Evolutionary conservation across 92 coral and sea anemone species (phyloP).

Genomic region (Bergia sp.): DNA sequence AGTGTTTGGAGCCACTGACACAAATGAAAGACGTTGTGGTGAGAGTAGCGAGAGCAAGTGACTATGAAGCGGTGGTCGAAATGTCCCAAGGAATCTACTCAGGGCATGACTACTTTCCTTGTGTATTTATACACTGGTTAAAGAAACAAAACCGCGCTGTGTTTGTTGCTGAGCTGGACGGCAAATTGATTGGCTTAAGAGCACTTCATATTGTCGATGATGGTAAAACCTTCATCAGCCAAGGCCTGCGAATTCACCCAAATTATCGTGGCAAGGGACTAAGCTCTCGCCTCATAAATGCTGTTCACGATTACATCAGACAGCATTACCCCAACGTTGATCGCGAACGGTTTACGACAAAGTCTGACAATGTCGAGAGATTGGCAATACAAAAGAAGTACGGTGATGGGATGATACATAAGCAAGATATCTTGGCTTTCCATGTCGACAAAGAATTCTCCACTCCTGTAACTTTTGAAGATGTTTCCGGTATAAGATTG

Average conservation of each 20-base stretch:
- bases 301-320: slow-evolving; percentile 78
- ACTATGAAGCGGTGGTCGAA: slow-evolving; percentile 71
- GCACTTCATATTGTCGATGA: slow-evolving; percentile 90
- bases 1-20: not conserved
- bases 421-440: slow-evolving; percentile 88
- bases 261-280: slow-evolving; percentile 87
- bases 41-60: slow-evolving; percentile 72
- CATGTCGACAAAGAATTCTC: slow-evolving; percentile 64
- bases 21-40: slow-evolving; percentile 76
- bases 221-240: slow-evolving; percentile 88
- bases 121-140: slow-evolving; percentile 84
- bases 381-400: slow-evolving; percentile 90
- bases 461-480: slow-evolving; percentile 40
- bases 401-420: slow-evolving; percentile 82
- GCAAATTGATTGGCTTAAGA: slow-evolving; percentile 79
- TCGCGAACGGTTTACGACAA: slow-evolving; percentile 96
- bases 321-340: slow-evolving; percentile 67
- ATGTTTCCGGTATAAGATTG: slow-evolving; percentile 45
- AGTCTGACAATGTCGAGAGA: slow-evolving; percentile 92
- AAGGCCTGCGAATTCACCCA: slow-evolving; percentile 92
- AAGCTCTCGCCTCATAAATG: slow-evolving; percentile 77
- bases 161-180: slow-evolving; percentile 82
- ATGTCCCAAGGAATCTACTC: slow-evolving; percentile 90
- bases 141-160: slow-evolving; percentile 65
- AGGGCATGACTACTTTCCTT: slow-evolving; percentile 94